Evolutionary conservation across 2,888 invertebrate genomes (phyloP), one percentile per base, ranked within the genome.

Genomic region (Gibbula magus): DNA sequence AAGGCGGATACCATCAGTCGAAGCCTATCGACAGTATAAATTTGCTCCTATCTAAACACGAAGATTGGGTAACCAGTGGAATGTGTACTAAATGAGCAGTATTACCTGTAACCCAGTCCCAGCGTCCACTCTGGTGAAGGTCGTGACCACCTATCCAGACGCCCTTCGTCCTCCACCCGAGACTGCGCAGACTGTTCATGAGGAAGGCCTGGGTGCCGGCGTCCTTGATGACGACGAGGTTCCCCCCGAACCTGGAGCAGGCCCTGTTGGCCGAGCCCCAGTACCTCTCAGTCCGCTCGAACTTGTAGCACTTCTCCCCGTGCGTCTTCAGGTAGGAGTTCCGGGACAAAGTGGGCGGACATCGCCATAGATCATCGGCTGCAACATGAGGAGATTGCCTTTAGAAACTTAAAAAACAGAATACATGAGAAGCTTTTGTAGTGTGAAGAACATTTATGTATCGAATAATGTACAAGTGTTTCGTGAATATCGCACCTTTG

Each of bases 141-240:
- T 91, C 91, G 18, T 89, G 84, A 0, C 89, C 88, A n/a, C 91
- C 91, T 20, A 91, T 88, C 91, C 91, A 91, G 22, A 91, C 82
- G 4, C 89, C 89, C 67, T 89, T 88, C 39, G 84, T 86, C 0
- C 79, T 80, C 89, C 90, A 90, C 16, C 80, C 70, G 7, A 89
- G 80, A 2, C 51, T 52, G 32, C 81, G 78, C 51, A 89, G 75
- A 22, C 79, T 78, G 32, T 53, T 35, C 56, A 83, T 73, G 61
- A 88, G 61, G 78, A 86, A 88, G 16, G 79, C 77, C 82, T 91
- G 90, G 51, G 87, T 88, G n/a, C 81, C 82, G 2, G 81, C 56
- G 67, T 84, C 81, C 18, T 81, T 80, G 2, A 90, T 87, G 13
- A 84, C 86, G 29, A 88, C 86, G n/a, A 90, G 84, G 8, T 85